Conservation (phyloP, 2,113 vertebrate genomes). For the Tursiops truncatus region DNA sequence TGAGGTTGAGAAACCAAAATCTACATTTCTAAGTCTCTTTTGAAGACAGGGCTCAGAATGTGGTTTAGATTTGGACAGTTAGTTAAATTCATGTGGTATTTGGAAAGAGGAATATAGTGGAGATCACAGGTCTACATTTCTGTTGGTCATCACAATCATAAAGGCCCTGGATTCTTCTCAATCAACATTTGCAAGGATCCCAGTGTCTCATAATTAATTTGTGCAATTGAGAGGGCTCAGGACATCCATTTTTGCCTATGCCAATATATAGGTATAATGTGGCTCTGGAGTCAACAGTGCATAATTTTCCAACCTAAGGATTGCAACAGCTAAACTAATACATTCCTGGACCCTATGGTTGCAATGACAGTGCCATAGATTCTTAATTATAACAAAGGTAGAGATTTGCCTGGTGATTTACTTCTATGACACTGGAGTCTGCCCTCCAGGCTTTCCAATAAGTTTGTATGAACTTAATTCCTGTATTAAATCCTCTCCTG, state of each 20-base stretch:
- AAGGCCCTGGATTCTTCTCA: neutral
- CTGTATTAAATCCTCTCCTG: constrained; percentile 35
- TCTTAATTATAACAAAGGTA: neutral
- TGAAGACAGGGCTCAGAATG: neutral
- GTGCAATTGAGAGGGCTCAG: neutral
- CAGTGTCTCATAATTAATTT: neutral
- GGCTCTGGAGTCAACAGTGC: neutral
- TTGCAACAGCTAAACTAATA: neutral
- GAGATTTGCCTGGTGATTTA: neutral
- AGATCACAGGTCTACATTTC: neutral
- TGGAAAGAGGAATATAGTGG: neutral
- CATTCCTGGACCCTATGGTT: neutral
- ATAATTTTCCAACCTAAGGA: neutral
- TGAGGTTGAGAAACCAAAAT: neutral
- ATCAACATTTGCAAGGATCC: neutral
- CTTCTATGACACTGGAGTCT: neutral
- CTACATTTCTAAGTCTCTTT: neutral
- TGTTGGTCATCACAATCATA: neutral
- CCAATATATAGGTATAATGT: neutral
- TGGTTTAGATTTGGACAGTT: neutral
- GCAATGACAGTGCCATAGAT: neutral
- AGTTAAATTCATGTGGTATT: neutral
- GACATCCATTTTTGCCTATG: neutral
- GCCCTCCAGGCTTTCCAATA: neutral
- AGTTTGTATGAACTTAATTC: constrained; percentile 9